Evolutionary conservation across 1,140 invertebrate genomes (phyloP).

Genomic region (Laodelphax striatellus): DNA sequence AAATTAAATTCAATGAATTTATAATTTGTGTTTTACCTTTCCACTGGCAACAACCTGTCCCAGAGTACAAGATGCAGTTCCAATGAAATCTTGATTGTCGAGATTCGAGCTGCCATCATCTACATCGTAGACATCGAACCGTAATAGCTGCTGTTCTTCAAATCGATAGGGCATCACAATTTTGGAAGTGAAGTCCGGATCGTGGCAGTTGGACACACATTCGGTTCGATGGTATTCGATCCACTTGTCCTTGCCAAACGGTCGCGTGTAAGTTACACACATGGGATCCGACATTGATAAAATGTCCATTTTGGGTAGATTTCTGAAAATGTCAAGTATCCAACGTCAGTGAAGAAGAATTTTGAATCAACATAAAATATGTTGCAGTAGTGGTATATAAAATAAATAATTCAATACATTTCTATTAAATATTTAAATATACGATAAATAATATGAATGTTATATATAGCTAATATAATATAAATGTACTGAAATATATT

Average conservation of each 20-base stretch:
- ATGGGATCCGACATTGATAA: slow-evolving; percentile 51
- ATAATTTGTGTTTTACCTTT: slow-evolving; percentile 18
- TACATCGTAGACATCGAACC: slow-evolving; percentile 42
- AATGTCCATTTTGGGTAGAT: slow-evolving; percentile 42
- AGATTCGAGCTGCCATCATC: slow-evolving; percentile 37
- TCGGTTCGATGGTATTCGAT: slow-evolving; percentile 46
- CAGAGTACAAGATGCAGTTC: slow-evolving; percentile 37
- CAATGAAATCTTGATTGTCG: slow-evolving; percentile 43
- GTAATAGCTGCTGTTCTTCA: slow-evolving; percentile 39
- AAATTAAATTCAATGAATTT: too few relatives aligned
- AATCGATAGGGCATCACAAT: slow-evolving; percentile 33
- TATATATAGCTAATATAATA: too few relatives aligned
- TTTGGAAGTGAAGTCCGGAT: slow-evolving; percentile 45
- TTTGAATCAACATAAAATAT: not conserved
- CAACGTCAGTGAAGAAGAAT: not conserved
- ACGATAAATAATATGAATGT: too few relatives aligned
- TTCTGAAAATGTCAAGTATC: slow-evolving; percentile 28
- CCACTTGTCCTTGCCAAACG: slow-evolving; percentile 36
- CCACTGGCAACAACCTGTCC: slow-evolving; percentile 36
- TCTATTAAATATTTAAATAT: too few relatives aligned
- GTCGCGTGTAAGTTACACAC: slow-evolving; percentile 40
- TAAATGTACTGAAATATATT: too few relatives aligned
- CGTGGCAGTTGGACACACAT: slow-evolving; percentile 40
- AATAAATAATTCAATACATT: not conserved
- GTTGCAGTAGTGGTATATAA: not conserved